phyloP scores from a whole-genome alignment of 2,797 vertebrate genomes.

The Tenualosa thibaudeaui region DNA sequence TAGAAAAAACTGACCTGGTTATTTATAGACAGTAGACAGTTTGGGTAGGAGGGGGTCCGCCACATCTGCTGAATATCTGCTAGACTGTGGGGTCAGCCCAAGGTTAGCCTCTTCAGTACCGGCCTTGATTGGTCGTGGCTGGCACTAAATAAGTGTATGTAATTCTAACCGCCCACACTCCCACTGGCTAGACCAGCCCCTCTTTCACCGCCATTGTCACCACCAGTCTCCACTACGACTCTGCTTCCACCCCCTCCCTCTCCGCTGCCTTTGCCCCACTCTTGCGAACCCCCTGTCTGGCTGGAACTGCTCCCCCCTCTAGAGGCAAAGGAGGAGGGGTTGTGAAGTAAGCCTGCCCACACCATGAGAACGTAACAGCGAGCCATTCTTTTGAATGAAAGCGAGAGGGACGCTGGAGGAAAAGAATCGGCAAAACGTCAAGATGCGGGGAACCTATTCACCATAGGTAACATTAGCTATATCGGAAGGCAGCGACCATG shows the following conservation, averaged over 20 bases:
- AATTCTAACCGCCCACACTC: slow-evolving; percentile 47
- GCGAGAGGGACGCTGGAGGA: slow-evolving; percentile 36
- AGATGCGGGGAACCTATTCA: slow-evolving; percentile 48
- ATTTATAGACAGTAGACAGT: slow-evolving; percentile 60
- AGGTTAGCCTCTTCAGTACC: slow-evolving; percentile 56
- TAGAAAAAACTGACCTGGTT: slow-evolving; percentile 42
- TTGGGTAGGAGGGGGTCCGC: slow-evolving; percentile 50
- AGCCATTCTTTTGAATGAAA: slow-evolving; percentile 59
- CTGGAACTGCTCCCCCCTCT: slow-evolving; percentile 52
- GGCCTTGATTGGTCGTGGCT: slow-evolving; percentile 50
- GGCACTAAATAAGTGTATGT: slow-evolving; percentile 50
- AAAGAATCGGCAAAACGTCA: slow-evolving; percentile 39
- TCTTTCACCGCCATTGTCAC: slow-evolving; percentile 49
- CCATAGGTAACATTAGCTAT: slow-evolving; percentile 40
- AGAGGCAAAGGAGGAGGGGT: slow-evolving; percentile 40
- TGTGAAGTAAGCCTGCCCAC: slow-evolving; percentile 46
- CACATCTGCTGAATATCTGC: slow-evolving; percentile 60
- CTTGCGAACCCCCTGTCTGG: slow-evolving; percentile 48
- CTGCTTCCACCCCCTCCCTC: slow-evolving; percentile 25
- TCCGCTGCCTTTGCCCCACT: slow-evolving; percentile 19
- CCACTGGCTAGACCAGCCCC: slow-evolving; percentile 43
- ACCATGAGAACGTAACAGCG: slow-evolving; percentile 46
- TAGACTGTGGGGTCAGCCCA: slow-evolving; percentile 57
- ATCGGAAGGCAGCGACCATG: slow-evolving; percentile 45
- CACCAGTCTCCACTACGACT: slow-evolving; percentile 38